Conservation (phyloP, 2,797 vertebrate species). For the Typhlichthys subterraneus region DNA sequence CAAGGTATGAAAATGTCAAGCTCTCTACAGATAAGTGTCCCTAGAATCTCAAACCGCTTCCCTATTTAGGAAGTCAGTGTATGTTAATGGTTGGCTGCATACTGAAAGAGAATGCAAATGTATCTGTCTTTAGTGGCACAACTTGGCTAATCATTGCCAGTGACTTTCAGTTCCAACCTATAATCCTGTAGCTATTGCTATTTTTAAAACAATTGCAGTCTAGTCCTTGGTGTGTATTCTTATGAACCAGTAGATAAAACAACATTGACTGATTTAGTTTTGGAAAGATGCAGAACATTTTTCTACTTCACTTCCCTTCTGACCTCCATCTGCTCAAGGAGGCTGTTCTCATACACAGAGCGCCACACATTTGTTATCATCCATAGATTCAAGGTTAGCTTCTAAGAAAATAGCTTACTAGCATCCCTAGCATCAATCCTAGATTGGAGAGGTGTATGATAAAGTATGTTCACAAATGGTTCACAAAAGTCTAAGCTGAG, state of each 20-base stretch:
- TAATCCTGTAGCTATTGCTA: not conserved
- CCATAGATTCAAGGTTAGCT: slow-evolving; percentile 1
- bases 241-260: not conserved
- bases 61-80: not conserved
- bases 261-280: not conserved
- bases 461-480: too few relatives aligned
- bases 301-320: not conserved
- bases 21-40: not conserved
- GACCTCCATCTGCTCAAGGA: slow-evolving; percentile 9
- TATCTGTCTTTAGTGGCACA: slow-evolving; percentile 10
- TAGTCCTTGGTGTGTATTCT: not conserved
- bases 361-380: slow-evolving; percentile 4
- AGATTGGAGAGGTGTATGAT: not conserved
- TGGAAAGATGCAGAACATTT: slow-evolving; percentile 6
- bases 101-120: slow-evolving; percentile 22
- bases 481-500: too few relatives aligned
- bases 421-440: not conserved
- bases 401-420: not conserved
- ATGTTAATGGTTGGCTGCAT: slow-evolving; percentile 30
- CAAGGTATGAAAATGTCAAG: not conserved
- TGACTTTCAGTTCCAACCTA: not conserved
- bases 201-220: not conserved
- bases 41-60: slow-evolving; percentile 8
- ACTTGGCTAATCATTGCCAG: slow-evolving; percentile 37
- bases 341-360: not conserved